Conservation (phyloP, 2,888 invertebrate species). For the Meta bourneti region DNA sequence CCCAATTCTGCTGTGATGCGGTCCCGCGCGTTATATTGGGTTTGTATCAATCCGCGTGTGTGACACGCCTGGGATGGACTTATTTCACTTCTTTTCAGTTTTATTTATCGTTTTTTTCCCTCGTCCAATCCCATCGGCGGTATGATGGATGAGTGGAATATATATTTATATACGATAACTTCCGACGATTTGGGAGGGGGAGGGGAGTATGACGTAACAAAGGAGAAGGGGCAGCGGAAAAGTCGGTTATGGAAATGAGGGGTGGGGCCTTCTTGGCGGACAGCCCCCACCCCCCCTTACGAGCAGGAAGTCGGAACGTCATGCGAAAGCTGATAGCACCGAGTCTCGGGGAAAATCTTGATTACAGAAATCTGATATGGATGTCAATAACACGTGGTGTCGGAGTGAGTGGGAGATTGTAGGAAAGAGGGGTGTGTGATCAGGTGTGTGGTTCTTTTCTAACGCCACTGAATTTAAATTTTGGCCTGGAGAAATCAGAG, state of each 20-base stretch:
- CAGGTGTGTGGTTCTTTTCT: slow-evolving; percentile 7
- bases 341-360: slow-evolving; percentile 54
- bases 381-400: slow-evolving; percentile 67
- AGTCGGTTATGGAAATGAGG: slow-evolving; percentile 72
- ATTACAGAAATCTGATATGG: slow-evolving; percentile 64
- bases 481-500: background rate
- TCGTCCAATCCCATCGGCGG: background rate
- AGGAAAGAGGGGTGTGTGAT: too few species aligned
- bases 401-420: slow-evolving; percentile 6
- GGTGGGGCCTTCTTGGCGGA: slow-evolving; percentile 27
- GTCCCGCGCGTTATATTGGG: slow-evolving; percentile 63
- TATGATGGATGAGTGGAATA: slow-evolving; percentile 68
- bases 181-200: slow-evolving; percentile 57
- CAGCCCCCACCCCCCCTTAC: background rate
- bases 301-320: slow-evolving; percentile 32
- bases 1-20: slow-evolving; percentile 41
- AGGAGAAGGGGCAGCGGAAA: slow-evolving; percentile 14
- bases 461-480: background rate
- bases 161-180: slow-evolving; percentile 74
- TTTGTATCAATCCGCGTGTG: slow-evolving; percentile 70
- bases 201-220: slow-evolving; percentile 27
- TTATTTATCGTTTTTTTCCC: slow-evolving; percentile 11
- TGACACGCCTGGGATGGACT: slow-evolving; percentile 67
- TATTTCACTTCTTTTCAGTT: slow-evolving; percentile 34
- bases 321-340: slow-evolving; percentile 11